These are phyloP conservation scores for Horisme vitalbata DNA, from an alignment of 2,888 invertebrate species.

Conservation along the genomic window DNA sequence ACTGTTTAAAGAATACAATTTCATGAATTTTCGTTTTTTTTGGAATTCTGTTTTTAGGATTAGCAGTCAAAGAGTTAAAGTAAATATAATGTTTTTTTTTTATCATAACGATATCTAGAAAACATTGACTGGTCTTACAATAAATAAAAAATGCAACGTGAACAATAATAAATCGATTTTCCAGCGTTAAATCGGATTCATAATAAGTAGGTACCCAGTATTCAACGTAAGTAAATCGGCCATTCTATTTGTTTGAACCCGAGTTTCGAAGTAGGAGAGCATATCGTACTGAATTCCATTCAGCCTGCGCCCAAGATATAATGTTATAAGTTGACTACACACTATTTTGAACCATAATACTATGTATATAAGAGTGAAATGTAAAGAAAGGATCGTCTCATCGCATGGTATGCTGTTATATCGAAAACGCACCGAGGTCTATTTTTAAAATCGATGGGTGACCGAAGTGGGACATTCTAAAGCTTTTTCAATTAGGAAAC, in stretches of 20 bases:
- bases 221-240: conserved; percentile 62
- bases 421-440: conserved; percentile 76
- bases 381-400: conserved; percentile 47
- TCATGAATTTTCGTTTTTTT: too few species aligned
- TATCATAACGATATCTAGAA: too few species aligned
- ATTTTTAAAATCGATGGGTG: conserved; percentile 81
- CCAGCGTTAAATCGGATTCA: conserved; percentile 52
- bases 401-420: conserved; percentile 54
- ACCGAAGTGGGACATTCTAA: conserved; percentile 75
- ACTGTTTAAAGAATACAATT: too few species aligned
- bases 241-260: conserved; percentile 71
- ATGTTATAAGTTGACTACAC: conserved; percentile 38
- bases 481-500: conserved; percentile 69
- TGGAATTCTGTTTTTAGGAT: too few species aligned
- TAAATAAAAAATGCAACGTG: too few species aligned
- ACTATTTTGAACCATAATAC: conserved; percentile 49
- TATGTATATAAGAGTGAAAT: conserved; percentile 38
- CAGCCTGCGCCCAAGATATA: conserved; percentile 48
- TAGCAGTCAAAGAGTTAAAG: too few species aligned
- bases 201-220: too few species aligned
- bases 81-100: too few species aligned
- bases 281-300: conserved; percentile 72
- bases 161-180: conserved; percentile 44
- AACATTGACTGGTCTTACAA: too few species aligned
- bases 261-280: conserved; percentile 68